A percentile compares a stretch with the other conserved stretches of the same genome.
Evolutionary conservation across 2,888 invertebrate species (phyloP).

Genomic region (Drosophila engyochracea): DNA sequence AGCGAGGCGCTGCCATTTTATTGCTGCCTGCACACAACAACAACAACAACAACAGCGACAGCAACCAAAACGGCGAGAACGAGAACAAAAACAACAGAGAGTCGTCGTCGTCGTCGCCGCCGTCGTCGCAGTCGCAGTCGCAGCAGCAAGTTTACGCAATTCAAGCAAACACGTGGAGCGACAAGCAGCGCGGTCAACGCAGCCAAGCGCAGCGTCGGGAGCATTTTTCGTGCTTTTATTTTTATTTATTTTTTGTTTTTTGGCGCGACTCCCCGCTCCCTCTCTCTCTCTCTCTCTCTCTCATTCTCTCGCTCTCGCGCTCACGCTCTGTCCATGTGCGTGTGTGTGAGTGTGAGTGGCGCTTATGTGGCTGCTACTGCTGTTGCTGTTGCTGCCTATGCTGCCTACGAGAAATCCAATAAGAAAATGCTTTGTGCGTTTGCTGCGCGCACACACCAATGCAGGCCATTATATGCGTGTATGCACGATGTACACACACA

Average conservation of each 20-base stretch:
- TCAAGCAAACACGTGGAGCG: constrained; percentile 78
- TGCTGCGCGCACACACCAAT: constrained; percentile 71
- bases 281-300: constrained; percentile 28
- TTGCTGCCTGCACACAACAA: constrained; percentile 45
- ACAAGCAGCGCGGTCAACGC: constrained; percentile 47
- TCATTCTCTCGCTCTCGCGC: not conserved
- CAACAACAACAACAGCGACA: constrained; percentile 7
- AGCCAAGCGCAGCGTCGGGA: constrained; percentile 50
- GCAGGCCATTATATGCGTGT: constrained; percentile 75
- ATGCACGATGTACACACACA: constrained; percentile 47
- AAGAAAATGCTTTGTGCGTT: constrained; percentile 69
- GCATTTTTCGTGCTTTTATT: constrained; percentile 20
- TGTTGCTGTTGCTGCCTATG: constrained; percentile 42
- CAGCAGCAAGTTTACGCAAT: constrained; percentile 75
- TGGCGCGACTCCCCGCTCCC: constrained; percentile 50
- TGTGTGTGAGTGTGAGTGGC: constrained; percentile 37
- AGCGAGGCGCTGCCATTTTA: constrained; percentile 44
- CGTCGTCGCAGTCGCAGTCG: constrained; percentile 35
- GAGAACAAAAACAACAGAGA: constrained; percentile 29
- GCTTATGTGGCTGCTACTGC: constrained; percentile 53
- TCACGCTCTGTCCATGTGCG: constrained; percentile 19
- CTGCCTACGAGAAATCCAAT: constrained; percentile 67
- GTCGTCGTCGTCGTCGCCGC: not conserved
- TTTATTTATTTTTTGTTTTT: constrained; percentile 16
- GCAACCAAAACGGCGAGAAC: constrained; percentile 39